phyloP scores from a whole-genome alignment of 2,888 invertebrate genomes.

The Drosophila suboccidentalis region DNA sequence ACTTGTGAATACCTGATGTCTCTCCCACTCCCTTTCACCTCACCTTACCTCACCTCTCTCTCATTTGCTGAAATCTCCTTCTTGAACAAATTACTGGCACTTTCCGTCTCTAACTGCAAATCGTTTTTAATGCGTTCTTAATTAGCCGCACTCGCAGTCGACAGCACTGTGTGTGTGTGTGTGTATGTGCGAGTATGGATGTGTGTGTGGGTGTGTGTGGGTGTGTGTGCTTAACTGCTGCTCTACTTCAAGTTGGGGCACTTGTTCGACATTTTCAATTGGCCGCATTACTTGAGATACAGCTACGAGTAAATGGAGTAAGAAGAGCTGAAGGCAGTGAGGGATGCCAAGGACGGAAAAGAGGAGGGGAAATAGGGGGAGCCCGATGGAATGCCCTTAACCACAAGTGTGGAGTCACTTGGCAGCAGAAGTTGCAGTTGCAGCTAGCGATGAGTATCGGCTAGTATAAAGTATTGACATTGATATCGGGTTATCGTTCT shows the following conservation, averaged over 20 bases:
- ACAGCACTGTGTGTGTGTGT: constrained; percentile 7
- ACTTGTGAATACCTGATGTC: not conserved
- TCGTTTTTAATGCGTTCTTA: constrained; percentile 74
- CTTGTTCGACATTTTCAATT: constrained; percentile 76
- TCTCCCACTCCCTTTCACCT: no score
- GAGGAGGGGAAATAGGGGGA: no score
- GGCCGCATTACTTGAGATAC: constrained; percentile 71
- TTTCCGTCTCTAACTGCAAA: constrained; percentile 47
- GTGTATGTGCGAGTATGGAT: not conserved
- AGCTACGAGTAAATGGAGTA: constrained; percentile 14
- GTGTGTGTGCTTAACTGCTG: constrained; percentile 22
- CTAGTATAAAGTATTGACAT: not conserved
- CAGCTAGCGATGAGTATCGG: not conserved
- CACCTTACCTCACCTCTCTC: no score
- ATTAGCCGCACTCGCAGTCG: constrained; percentile 54
- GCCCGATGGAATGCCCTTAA: constrained; percentile 18
- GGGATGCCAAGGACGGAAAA: not conserved
- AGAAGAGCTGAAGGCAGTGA: constrained; percentile 6
- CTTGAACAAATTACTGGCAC: constrained; percentile 41
- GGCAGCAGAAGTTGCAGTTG: constrained; percentile 33
- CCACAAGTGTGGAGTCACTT: constrained; percentile 61
- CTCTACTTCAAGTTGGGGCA: constrained; percentile 49
- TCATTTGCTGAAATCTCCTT: not conserved
- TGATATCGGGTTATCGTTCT: not conserved
- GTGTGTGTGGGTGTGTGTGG: constrained; percentile 9